These are phyloP conservation scores for Unio pictorum DNA, from an alignment of 2,888 invertebrate genomes.

Conservation along the genomic window DNA sequence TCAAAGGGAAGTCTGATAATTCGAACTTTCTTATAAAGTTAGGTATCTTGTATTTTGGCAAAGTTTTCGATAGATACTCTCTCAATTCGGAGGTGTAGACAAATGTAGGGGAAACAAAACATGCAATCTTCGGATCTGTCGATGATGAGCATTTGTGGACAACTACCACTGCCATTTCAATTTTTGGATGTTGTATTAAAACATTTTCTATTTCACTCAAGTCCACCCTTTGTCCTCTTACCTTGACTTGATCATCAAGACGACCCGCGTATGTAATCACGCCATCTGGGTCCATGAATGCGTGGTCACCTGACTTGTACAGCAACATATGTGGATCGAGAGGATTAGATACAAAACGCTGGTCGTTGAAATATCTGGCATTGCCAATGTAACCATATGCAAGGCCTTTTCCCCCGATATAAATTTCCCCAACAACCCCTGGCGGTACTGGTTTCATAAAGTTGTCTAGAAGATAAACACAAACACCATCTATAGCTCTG, in stretches of 20 bases:
- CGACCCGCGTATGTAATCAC: slow-evolving; percentile 82
- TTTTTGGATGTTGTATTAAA: slow-evolving; percentile 46
- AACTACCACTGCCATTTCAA: slow-evolving; percentile 50
- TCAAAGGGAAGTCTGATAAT: slow-evolving; percentile 40
- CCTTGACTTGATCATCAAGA: slow-evolving; percentile 80
- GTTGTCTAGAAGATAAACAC: slow-evolving; percentile 85
- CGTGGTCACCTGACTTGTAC: slow-evolving; percentile 90
- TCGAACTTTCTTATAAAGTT: slow-evolving; percentile 45
- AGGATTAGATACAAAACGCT: slow-evolving; percentile 60
- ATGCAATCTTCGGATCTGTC: slow-evolving; percentile 39
- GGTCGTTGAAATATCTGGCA: slow-evolving; percentile 75
- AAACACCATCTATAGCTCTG: slow-evolving; percentile 84
- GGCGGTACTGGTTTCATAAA: slow-evolving; percentile 80
- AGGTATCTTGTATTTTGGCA: slow-evolving; percentile 55
- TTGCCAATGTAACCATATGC: slow-evolving; percentile 84
- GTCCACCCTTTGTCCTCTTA: slow-evolving; percentile 85
- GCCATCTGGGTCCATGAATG: slow-evolving; percentile 79
- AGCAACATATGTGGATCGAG: slow-evolving; percentile 67
- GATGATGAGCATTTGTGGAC: slow-evolving; percentile 34
- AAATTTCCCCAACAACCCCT: slow-evolving; percentile 86
- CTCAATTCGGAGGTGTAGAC: slow-evolving; percentile 43
- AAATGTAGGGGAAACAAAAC: slow-evolving; percentile 47
- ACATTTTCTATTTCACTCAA: slow-evolving; percentile 83
- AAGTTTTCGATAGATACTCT: slow-evolving; percentile 42
- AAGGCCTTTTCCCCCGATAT: slow-evolving; percentile 85